A percentile compares a stretch with the other conserved stretches of the same genome.
These are phyloP conservation scores for Limnothrissa miodon DNA, from an alignment of 2,113 vertebrate species.

Conservation along the genomic window DNA sequence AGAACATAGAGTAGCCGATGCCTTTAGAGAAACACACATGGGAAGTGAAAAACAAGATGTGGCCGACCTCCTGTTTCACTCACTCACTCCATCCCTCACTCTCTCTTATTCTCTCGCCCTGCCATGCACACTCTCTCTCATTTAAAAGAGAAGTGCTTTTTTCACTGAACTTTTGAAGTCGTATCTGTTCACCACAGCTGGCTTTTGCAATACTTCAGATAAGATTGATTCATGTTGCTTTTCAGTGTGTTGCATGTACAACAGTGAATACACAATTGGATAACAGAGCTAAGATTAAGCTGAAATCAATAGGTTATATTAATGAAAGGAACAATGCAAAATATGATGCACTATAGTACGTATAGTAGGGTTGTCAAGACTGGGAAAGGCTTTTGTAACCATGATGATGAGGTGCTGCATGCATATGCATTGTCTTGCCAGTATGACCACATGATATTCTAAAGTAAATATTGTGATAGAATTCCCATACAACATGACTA, in stretches of 20 bases:
- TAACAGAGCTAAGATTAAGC: neutral
- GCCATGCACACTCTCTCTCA: neutral
- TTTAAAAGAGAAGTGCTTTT: constrained; percentile 46
- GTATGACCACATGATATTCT: constrained; percentile 10
- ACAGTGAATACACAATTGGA: neutral
- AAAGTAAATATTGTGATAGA: neutral
- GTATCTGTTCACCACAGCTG: constrained; percentile 17
- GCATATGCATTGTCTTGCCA: neutral
- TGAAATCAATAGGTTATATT: neutral
- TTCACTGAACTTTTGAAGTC: constrained; percentile 20
- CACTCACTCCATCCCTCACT: constrained; percentile 30
- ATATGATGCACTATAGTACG: neutral
- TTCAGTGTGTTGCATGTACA: neutral
- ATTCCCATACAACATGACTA: constrained; percentile 30
- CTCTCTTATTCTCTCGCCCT: constrained; percentile 19
- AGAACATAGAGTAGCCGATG: constrained; percentile 79
- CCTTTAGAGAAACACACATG: constrained; percentile 64
- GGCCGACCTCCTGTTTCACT: constrained; percentile 50
- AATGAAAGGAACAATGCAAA: neutral
- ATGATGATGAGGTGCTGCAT: neutral
- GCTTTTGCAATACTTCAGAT: neutral
- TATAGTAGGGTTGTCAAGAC: neutral
- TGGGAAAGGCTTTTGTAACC: neutral
- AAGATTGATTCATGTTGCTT: neutral
- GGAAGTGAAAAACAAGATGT: constrained; percentile 70